These are phyloP conservation scores for Gila robusta DNA, from an alignment of 2,797 vertebrate genomes.

Conservation along the genomic window DNA sequence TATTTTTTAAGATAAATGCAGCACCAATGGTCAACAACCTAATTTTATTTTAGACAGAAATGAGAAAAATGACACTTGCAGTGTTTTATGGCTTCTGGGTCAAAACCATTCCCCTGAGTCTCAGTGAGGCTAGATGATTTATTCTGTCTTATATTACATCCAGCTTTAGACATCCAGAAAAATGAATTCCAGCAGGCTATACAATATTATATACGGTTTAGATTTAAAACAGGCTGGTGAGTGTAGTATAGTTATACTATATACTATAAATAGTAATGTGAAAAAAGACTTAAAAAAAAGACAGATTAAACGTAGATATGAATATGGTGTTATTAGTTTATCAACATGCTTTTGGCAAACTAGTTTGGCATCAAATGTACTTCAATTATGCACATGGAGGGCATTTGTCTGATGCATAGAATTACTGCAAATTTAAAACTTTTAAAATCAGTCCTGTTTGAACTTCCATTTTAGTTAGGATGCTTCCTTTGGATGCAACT, in stretches of 20 bases:
- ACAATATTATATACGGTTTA: background rate
- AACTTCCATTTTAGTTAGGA: background rate
- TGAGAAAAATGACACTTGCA: background rate
- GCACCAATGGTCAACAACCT: background rate
- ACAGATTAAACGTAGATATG: background rate
- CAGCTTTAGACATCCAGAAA: background rate
- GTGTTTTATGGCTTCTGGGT: slow-evolving; percentile 22
- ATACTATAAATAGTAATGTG: no score
- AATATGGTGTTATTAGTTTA: background rate
- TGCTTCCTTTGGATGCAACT: background rate
- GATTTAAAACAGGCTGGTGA: no score
- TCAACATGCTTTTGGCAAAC: background rate
- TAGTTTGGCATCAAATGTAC: background rate
- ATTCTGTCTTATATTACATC: slow-evolving; percentile 11
- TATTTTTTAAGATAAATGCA: background rate
- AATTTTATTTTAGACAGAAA: slow-evolving; percentile 15
- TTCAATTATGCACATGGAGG: background rate
- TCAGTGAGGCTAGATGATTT: background rate
- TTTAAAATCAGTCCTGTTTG: background rate
- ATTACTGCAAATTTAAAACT: background rate
- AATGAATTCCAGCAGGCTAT: background rate
- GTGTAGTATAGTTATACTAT: no score
- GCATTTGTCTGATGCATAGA: background rate
- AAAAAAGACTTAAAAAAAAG: no score
- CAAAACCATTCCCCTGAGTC: slow-evolving; percentile 13